A percentile compares a stretch with the other conserved stretches of the same genome.
Conservation (phyloP, 2,113 vertebrate genomes). For the Chunga burmeisteri region DNA sequence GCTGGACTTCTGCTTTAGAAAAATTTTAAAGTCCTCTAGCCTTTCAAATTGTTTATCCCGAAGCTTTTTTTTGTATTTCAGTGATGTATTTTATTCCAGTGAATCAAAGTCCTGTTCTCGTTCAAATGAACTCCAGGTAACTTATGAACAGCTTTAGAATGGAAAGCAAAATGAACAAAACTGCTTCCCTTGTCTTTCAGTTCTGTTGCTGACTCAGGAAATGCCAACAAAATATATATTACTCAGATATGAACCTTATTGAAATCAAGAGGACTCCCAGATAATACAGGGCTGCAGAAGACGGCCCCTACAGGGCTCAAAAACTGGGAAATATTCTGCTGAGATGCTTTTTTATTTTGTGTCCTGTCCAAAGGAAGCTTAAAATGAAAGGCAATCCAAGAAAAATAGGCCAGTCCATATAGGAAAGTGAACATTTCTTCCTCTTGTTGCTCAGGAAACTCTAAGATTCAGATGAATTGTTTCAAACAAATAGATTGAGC, state of each 20-base stretch:
- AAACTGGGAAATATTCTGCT: not conserved
- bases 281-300: not conserved
- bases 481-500: not conserved
- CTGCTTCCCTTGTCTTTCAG: not conserved
- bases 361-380: not conserved
- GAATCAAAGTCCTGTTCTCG: not conserved
- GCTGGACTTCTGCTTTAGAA: not conserved
- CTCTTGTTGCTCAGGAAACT: not conserved
- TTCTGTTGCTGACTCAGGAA: not conserved
- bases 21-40: not conserved
- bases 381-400: constrained; percentile 1
- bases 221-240: not conserved
- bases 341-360: not conserved
- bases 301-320: not conserved
- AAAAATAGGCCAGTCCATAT: not conserved
- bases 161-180: not conserved
- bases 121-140: not conserved
- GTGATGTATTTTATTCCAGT: not conserved
- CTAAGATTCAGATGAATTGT: not conserved
- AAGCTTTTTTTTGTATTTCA: not conserved
- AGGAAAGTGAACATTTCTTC: not conserved
- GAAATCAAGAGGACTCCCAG: not conserved
- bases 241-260: not conserved
- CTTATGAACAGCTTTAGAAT: not conserved
- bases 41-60: not conserved